Conservation (phyloP, 2,797 vertebrate species). For the Galago senegalensis region DNA sequence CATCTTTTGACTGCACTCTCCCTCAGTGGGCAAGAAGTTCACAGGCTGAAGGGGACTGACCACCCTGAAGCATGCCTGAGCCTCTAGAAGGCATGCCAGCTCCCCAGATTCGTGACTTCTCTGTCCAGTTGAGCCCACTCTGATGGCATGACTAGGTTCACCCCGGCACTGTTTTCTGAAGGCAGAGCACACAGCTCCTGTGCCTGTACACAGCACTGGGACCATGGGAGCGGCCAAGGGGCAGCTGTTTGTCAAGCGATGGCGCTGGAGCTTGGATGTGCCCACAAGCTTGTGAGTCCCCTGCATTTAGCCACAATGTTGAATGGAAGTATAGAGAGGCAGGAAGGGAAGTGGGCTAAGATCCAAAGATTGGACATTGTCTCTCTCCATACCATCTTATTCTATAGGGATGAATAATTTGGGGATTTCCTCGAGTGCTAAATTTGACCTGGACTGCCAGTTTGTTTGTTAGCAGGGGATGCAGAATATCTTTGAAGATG, state of each 20-base stretch:
- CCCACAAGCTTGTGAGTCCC: neutral
- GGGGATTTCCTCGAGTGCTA: neutral
- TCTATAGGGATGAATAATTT: neutral
- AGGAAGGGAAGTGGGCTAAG: rapidly evolving
- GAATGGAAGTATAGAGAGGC: neutral
- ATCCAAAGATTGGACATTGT: neutral
- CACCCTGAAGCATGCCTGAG: neutral
- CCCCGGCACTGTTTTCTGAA: neutral
- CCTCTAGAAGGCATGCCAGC: neutral
- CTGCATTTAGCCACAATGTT: neutral
- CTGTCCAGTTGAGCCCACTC: neutral
- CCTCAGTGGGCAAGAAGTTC: neutral
- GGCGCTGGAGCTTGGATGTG: neutral
- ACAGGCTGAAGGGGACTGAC: neutral
- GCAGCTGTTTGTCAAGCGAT: neutral
- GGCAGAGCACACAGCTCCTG: neutral
- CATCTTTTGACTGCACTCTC: neutral
- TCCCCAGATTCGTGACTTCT: neutral
- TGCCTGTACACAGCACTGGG: neutral
- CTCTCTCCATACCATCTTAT: neutral
- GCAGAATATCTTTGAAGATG: neutral
- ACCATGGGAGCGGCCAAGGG: neutral
- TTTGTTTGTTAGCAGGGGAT: neutral
- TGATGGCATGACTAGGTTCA: no score
- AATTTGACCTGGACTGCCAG: neutral